Evolutionary conservation across 2,113 vertebrate species (phyloP).

Genomic region (Leuciscus idus): DNA sequence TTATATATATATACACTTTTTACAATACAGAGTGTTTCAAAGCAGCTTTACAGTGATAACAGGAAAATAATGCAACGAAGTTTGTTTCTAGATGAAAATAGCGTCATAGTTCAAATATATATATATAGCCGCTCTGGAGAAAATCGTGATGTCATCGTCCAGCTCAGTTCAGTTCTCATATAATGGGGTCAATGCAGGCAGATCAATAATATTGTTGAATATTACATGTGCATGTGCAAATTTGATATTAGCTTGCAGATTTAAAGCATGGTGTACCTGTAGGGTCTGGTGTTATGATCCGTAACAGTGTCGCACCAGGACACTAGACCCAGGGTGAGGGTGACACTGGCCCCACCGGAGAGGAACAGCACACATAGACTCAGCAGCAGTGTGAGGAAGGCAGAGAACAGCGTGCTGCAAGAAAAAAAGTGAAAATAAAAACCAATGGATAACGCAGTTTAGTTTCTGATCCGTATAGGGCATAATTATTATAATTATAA

Average conservation of each 20-base stretch:
- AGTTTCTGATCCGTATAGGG: not conserved
- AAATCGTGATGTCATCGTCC: too few species aligned
- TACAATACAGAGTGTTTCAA: too few species aligned
- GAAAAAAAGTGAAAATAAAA: not conserved
- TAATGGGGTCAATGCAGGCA: too few species aligned
- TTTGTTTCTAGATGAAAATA: too few species aligned
- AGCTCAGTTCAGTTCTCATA: too few species aligned
- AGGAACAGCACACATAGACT: conserved; percentile 78
- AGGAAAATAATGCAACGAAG: too few species aligned
- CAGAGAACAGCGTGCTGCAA: conserved; percentile 77
- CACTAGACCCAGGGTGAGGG: conserved; percentile 74
- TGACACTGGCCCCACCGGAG: conserved; percentile 75
- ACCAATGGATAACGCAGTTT: not conserved
- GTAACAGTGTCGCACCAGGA: conserved; percentile 81
- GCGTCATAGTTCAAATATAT: too few species aligned
- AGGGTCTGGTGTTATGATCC: conserved; percentile 66
- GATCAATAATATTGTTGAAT: too few species aligned
- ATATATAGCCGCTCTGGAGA: too few species aligned
- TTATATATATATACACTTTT: too few species aligned
- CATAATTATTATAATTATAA: not conserved
- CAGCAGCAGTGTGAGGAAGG: conserved; percentile 78
- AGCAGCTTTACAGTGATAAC: too few species aligned
- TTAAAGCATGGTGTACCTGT: conserved; percentile 66
- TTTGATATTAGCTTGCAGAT: not conserved
- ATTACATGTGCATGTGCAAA: too few species aligned